Evolutionary conservation across 2,797 vertebrate genomes (phyloP).

Genomic region (Melanotaenia trifasciata): DNA sequence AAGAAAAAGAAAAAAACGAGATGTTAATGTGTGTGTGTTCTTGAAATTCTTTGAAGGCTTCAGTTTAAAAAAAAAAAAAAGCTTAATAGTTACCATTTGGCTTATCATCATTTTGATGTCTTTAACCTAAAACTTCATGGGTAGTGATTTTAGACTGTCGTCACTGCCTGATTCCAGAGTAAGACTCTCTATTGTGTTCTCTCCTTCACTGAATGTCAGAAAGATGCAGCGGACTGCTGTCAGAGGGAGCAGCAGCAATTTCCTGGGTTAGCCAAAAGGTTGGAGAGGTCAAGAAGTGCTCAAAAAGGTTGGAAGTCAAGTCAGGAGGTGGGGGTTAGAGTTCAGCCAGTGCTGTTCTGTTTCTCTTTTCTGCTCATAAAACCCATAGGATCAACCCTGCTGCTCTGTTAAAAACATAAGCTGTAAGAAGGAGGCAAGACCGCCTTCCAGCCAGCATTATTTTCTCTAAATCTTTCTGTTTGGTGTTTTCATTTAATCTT

Average conservation of each 20-base stretch:
- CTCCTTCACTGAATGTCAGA: conserved; percentile 40
- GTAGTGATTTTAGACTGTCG: conserved; percentile 45
- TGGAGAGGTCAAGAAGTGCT: conserved; percentile 60
- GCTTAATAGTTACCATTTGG: conserved; percentile 71
- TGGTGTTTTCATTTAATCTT: conserved; percentile 21
- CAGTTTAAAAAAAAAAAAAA: conserved; percentile 11
- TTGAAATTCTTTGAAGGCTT: conserved; percentile 61
- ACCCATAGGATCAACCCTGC: background rate
- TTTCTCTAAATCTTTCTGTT: conserved; percentile 22
- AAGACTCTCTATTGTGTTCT: conserved; percentile 44
- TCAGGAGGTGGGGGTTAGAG: conserved; percentile 63
- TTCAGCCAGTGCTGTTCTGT: conserved; percentile 58
- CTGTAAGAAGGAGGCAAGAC: conserved; percentile 2
- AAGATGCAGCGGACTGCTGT: conserved; percentile 41
- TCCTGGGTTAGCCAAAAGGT: conserved; percentile 68
- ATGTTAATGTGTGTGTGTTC: conserved; percentile 55
- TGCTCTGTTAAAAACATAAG: conserved; percentile 1
- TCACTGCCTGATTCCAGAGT: conserved; percentile 34
- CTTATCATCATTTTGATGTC: conserved; percentile 55
- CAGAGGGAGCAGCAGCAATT: conserved; percentile 47
- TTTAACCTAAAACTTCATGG: conserved; percentile 44
- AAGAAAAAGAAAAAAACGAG: conserved; percentile 43
- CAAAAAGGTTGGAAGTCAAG: conserved; percentile 54
- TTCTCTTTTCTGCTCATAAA: conserved; percentile 48
- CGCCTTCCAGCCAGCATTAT: conserved; percentile 3